Percentiles rank a stretch among this genome's conserved stretches.
phyloP scores from a whole-genome alignment of 1,140 invertebrate genomes.

The Protaetia brevitarsis region DNA sequence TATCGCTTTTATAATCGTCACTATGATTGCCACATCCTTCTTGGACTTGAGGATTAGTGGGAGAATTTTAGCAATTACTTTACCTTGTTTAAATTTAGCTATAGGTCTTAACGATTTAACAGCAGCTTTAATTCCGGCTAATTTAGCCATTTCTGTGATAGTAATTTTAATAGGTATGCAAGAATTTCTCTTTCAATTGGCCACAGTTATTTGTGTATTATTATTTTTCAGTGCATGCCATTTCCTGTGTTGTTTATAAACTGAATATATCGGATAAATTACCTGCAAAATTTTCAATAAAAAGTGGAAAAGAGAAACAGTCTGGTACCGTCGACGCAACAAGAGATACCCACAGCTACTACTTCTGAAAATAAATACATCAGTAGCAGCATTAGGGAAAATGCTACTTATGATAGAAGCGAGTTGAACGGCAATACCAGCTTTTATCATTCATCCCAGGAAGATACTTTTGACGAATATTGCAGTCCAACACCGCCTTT shows the following conservation, averaged over 20 bases:
- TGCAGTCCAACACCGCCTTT: slow-evolving; percentile 38
- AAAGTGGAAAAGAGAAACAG: not conserved
- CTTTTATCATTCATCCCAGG: not conserved
- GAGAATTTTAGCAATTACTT: slow-evolving; percentile 35
- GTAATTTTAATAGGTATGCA: slow-evolving; percentile 38
- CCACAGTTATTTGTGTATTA: not conserved
- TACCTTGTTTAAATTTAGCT: slow-evolving; percentile 42
- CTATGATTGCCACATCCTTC: slow-evolving; percentile 46
- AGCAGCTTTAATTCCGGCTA: slow-evolving; percentile 32
- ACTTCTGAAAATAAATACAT: not conserved
- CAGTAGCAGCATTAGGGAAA: not conserved
- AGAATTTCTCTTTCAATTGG: not conserved
- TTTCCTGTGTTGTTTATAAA: not conserved
- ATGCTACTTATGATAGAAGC: not conserved
- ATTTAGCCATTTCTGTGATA: slow-evolving; percentile 28
- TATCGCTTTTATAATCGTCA: slow-evolving; percentile 38
- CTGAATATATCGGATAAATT: not conserved
- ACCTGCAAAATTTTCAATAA: not conserved
- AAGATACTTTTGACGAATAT: slow-evolving; percentile 32
- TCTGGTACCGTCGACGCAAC: not conserved
- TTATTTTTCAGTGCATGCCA: not conserved
- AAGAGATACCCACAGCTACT: too few relatives aligned
- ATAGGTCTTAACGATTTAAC: slow-evolving; percentile 35
- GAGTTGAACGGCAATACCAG: not conserved
- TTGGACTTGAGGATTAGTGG: slow-evolving; percentile 36